A percentile compares a stretch with the other conserved stretches of the same genome.
Evolutionary conservation across 2,888 invertebrate genomes (phyloP).

Genomic region (Incurvaria masculella): DNA sequence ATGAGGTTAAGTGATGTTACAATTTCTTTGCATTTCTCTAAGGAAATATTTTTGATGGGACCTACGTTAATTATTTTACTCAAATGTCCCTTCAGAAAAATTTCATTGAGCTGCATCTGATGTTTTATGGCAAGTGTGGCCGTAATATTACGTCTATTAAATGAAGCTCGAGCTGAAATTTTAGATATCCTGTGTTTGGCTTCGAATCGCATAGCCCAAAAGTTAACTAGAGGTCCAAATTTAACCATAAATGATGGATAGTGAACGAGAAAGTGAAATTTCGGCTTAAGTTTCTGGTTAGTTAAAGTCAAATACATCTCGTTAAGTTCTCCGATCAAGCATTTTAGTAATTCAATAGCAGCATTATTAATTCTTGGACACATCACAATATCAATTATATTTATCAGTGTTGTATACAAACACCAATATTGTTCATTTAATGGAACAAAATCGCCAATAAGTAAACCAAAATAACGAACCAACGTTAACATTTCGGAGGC

Average conservation of each 20-base stretch:
- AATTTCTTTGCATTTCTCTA: neutral
- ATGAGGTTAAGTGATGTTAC: neutral
- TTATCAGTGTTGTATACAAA: neutral
- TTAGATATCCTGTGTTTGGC: slow-evolving; percentile 10
- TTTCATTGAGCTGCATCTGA: slow-evolving; percentile 10
- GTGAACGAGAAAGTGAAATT: neutral
- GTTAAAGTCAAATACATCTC: neutral
- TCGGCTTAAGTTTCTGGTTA: too few relatives aligned
- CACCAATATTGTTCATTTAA: neutral
- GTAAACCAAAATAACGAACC: neutral
- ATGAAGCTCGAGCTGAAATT: slow-evolving; percentile 10
- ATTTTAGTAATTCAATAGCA: neutral
- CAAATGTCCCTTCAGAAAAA: slow-evolving; percentile 6
- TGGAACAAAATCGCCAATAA: neutral
- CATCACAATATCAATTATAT: neutral
- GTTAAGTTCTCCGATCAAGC: neutral
- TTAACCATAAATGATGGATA: slow-evolving; percentile 1
- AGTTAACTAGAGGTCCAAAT: slow-evolving; percentile 2
- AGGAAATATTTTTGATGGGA: too few relatives aligned
- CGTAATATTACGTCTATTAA: slow-evolving; percentile 10
- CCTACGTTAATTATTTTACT: too few relatives aligned
- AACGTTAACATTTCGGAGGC: slow-evolving; percentile 1
- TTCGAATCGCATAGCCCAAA: slow-evolving; percentile 4
- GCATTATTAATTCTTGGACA: neutral
- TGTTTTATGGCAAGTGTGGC: slow-evolving; percentile 9